Percentiles rank a stretch among this genome's conserved stretches.
Evolutionary conservation across 2,113 vertebrate species (phyloP).

Genomic region (Morone saxatilis): DNA sequence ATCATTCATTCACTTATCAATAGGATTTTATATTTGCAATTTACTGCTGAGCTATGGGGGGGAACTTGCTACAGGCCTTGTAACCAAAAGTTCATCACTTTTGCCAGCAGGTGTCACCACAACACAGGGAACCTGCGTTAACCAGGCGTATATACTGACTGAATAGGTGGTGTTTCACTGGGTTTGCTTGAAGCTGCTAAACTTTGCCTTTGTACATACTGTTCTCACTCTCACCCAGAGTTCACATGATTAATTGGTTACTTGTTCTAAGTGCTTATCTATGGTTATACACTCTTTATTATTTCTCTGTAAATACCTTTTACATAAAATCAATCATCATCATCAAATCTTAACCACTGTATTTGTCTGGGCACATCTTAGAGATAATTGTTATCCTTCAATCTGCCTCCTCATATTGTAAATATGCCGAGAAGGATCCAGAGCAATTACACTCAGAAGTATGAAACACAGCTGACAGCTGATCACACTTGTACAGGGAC

Average conservation of each 20-base stretch:
- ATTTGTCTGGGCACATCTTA: not conserved
- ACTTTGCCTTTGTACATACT: not conserved
- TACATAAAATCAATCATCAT: not conserved
- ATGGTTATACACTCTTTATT: not conserved
- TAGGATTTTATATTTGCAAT: not conserved
- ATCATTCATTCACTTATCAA: not conserved
- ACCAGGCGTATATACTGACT: not conserved
- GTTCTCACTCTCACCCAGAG: not conserved
- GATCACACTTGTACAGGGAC: not conserved
- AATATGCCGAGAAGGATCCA: not conserved
- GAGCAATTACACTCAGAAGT: not conserved
- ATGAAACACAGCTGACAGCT: not conserved
- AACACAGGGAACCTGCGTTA: not conserved
- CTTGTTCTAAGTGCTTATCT: not conserved
- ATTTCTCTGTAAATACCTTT: not conserved
- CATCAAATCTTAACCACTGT: too few relatives aligned
- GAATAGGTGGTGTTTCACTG: not conserved
- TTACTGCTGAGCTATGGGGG: not conserved
- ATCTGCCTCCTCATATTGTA: not conserved
- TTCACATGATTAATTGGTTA: not conserved
- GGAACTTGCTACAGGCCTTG: not conserved
- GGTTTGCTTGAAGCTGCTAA: not conserved
- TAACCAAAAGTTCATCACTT: not conserved
- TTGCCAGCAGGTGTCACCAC: constrained; percentile 65
- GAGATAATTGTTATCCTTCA: not conserved